Evolutionary conservation across 2,797 vertebrate genomes (phyloP).

Genomic region (Myotis pilosus): DNA sequence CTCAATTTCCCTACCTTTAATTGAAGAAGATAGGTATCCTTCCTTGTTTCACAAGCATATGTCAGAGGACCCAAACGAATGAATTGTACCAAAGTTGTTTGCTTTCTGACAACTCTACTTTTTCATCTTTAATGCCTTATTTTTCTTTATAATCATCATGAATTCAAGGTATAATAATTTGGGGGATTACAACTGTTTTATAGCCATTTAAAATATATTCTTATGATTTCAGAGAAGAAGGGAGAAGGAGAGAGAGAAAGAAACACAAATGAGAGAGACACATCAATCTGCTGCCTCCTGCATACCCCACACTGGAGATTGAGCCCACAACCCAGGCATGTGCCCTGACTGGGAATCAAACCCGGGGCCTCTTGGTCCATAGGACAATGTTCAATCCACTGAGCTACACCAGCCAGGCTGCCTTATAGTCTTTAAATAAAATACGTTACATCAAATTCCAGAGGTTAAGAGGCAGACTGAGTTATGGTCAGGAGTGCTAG

Average conservation of each 20-base stretch:
- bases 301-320: too few species aligned
- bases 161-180: conserved; percentile 25
- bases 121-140: not conserved
- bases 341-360: too few species aligned
- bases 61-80: not conserved
- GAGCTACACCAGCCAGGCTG: too few species aligned
- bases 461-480: not conserved
- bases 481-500: not conserved
- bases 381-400: too few species aligned
- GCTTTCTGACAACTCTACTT: not conserved
- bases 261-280: too few species aligned
- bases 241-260: too few species aligned
- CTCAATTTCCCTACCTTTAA: conserved; percentile 19
- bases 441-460: not conserved
- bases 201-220: too few species aligned
- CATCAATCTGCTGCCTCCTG: too few species aligned
- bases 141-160: not conserved
- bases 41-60: not conserved
- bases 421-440: not conserved
- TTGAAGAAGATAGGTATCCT: not conserved
- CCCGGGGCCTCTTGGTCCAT: too few species aligned
- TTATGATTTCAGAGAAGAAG: too few species aligned
- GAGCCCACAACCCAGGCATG: too few species aligned
- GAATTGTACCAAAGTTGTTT: not conserved
- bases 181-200: not conserved